Evolutionary conservation across 92 coral and sea anemone species (phyloP).

Genomic region (Umimayanthus chanpuru): DNA sequence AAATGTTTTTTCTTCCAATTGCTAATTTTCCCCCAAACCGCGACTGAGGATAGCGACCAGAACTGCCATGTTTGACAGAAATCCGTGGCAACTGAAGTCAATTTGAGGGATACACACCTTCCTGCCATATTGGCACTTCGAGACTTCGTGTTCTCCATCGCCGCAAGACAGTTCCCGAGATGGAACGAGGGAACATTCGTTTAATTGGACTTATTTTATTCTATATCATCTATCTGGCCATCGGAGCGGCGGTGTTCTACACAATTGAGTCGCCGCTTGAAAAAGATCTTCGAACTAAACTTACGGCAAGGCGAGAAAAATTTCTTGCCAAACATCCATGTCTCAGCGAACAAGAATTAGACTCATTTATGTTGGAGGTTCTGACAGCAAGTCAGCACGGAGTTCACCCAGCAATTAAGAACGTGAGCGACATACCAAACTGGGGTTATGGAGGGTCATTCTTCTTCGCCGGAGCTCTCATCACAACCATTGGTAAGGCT

Average conservation of each 20-base stretch:
- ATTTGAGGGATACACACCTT: background rate
- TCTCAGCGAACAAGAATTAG: slow-evolving; percentile 29
- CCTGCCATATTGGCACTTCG: background rate
- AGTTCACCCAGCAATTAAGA: slow-evolving; percentile 32
- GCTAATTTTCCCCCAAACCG: background rate
- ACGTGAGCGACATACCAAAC: slow-evolving; percentile 34
- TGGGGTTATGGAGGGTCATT: slow-evolving; percentile 43
- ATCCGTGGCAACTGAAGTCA: background rate
- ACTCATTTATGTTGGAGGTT: slow-evolving; percentile 26
- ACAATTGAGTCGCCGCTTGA: slow-evolving; percentile 34
- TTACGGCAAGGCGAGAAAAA: slow-evolving; percentile 19
- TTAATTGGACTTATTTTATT: slow-evolving; percentile 19
- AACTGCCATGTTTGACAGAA: slow-evolving; percentile 24
- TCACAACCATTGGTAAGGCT: slow-evolving; percentile 39
- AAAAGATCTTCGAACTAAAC: slow-evolving; percentile 25
- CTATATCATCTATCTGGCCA: slow-evolving; percentile 22
- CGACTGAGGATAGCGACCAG: background rate
- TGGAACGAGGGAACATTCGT: slow-evolving; percentile 39
- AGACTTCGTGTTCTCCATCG: background rate
- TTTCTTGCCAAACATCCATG: slow-evolving; percentile 33
- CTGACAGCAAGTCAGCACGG: slow-evolving; percentile 36
- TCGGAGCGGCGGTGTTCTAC: slow-evolving; percentile 44
- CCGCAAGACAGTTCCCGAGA: background rate
- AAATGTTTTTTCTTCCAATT: slow-evolving; percentile 4
- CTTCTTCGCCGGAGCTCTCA: slow-evolving; percentile 45